A percentile compares a stretch with the other conserved stretches of the same genome.
Evolutionary conservation across 2,113 vertebrate genomes (phyloP).

Genomic region (Limanda limanda): DNA sequence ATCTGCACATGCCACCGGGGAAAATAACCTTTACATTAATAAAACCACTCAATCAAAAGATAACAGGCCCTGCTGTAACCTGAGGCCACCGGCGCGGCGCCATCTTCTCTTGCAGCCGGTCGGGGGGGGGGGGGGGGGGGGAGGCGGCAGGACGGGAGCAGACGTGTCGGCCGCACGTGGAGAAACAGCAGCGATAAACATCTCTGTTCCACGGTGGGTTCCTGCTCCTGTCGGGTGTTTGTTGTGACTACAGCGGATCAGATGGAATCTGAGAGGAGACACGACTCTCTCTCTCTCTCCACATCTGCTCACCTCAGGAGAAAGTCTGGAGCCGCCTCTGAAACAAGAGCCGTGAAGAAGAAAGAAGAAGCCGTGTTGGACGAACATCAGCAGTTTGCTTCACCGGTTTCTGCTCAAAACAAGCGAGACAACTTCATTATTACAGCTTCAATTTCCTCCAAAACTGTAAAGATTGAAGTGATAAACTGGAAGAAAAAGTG

Average conservation of each 20-base stretch:
- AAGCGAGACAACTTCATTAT: too few species aligned
- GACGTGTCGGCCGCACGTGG: neutral
- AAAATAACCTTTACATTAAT: neutral
- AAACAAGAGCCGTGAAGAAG: slow-evolving; percentile 12
- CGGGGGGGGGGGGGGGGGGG: too few species aligned
- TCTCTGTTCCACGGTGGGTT: slow-evolving; percentile 27
- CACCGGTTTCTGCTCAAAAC: too few species aligned
- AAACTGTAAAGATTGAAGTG: too few species aligned
- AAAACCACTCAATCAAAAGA: neutral
- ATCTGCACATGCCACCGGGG: slow-evolving; percentile 1
- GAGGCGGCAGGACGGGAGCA: neutral
- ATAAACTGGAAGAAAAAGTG: too few species aligned
- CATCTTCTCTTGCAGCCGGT: slow-evolving; percentile 10
- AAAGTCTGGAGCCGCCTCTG: slow-evolving; percentile 47
- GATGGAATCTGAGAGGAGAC: slow-evolving; percentile 61
- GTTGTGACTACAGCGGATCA: slow-evolving; percentile 67
- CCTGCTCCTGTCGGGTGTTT: slow-evolving; percentile 30
- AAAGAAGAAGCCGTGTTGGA: too few species aligned
- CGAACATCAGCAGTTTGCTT: neutral
- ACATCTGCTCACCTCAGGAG: slow-evolving; percentile 17
- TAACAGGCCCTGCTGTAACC: slow-evolving; percentile 11
- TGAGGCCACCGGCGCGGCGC: neutral
- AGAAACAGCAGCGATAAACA: slow-evolving; percentile 35
- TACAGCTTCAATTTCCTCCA: too few species aligned
- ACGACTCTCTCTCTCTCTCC: slow-evolving; percentile 24